phyloP scores from a whole-genome alignment of 2,888 invertebrate genomes.

The Drosophila peninsularis region DNA sequence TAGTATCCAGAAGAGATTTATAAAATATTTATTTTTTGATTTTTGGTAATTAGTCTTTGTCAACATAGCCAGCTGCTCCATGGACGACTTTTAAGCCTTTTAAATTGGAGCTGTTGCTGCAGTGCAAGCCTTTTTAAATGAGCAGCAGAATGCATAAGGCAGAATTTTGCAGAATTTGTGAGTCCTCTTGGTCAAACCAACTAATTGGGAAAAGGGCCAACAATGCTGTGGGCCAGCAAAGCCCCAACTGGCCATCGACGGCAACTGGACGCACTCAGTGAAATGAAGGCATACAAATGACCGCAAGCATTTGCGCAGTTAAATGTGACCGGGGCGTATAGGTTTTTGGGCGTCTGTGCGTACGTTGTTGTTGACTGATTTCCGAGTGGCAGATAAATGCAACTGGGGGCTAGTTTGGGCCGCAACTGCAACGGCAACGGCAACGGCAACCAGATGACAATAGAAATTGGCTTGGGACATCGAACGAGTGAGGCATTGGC shows the following conservation, averaged over 20 bases:
- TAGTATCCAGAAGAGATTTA: no score
- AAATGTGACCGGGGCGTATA: conserved; percentile 39
- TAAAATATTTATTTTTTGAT: no score
- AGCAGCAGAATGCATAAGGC: conserved; percentile 6
- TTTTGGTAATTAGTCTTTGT: background rate
- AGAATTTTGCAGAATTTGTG: conserved; percentile 2
- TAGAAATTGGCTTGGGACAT: conserved; percentile 73
- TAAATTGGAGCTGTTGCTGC: background rate
- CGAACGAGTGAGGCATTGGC: conserved; percentile 54
- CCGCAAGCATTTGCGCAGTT: conserved; percentile 37
- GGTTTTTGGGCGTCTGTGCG: conserved; percentile 28
- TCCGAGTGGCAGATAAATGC: conserved; percentile 47
- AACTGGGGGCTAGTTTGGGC: conserved; percentile 19
- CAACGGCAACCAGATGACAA: conserved; percentile 63
- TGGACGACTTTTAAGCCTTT: conserved; percentile 1
- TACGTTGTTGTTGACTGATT: conserved; percentile 66
- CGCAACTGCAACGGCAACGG: conserved; percentile 34
- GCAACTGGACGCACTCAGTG: background rate
- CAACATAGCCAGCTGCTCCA: background rate
- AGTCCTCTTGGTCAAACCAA: conserved; percentile 13
- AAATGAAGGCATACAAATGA: conserved; percentile 11
- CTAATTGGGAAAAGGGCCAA: conserved; percentile 23
- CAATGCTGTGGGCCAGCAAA: background rate
- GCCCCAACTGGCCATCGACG: background rate
- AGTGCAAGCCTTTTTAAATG: background rate